A percentile compares a stretch with the other conserved stretches of the same genome.
Conservation (phyloP, 2,797 vertebrate genomes). For the Tenualosa thibaudeaui region DNA sequence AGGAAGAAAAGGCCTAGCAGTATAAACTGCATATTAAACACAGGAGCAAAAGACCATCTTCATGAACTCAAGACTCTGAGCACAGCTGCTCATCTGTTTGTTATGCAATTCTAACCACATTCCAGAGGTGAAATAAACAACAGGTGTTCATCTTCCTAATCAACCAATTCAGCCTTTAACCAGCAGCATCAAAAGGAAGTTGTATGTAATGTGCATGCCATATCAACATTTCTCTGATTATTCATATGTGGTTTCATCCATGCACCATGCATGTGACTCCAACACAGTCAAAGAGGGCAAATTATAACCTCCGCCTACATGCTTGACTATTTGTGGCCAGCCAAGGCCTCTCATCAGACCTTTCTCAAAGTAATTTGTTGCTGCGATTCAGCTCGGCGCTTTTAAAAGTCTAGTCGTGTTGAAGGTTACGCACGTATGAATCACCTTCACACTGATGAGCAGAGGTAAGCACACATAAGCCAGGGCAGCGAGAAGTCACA, state of each 20-base stretch:
- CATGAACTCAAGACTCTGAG: neutral
- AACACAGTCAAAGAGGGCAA: neutral
- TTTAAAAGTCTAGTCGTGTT: neutral
- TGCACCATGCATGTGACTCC: neutral
- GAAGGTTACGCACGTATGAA: neutral
- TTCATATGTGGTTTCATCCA: neutral
- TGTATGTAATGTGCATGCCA: neutral
- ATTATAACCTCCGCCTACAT: neutral
- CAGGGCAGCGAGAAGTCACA: neutral
- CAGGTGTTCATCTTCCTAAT: neutral
- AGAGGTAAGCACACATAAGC: neutral
- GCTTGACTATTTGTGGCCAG: neutral
- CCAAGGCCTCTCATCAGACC: neutral
- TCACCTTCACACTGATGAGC: neutral
- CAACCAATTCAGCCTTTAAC: neutral
- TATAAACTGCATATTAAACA: slow-evolving; percentile 36
- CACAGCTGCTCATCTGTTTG: neutral
- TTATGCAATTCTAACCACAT: neutral
- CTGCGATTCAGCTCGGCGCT: neutral
- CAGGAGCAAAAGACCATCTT: slow-evolving; percentile 16
- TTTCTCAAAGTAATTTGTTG: neutral
- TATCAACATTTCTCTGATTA: neutral
- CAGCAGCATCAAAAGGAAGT: neutral
- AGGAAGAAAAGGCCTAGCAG: neutral
- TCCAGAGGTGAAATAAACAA: neutral